A percentile compares a stretch with the other conserved stretches of the same genome.
Evolutionary conservation across 2,888 invertebrate species (phyloP).

Genomic region (Drosophila pseudotakahashii): DNA sequence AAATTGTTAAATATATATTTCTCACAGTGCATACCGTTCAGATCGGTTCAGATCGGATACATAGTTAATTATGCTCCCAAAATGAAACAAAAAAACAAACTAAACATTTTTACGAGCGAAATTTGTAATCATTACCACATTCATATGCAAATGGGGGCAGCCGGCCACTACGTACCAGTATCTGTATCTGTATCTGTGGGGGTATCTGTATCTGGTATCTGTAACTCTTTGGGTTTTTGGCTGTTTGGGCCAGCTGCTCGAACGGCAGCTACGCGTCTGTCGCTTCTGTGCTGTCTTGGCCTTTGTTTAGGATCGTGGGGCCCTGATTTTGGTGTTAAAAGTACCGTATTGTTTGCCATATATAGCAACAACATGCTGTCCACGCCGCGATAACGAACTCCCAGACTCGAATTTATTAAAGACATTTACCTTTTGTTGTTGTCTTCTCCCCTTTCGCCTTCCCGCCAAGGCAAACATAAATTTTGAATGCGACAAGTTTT

Average conservation of each 20-base stretch:
- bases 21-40: background rate
- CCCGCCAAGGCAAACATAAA: conserved; percentile 65
- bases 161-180: conserved; percentile 44
- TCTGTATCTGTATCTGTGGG: conserved; percentile 23
- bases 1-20: background rate
- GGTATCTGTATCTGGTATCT: conserved; percentile 30
- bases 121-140: conserved; percentile 80
- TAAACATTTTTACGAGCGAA: conserved; percentile 80
- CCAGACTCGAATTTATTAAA: conserved; percentile 71
- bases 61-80: conserved; percentile 71
- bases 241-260: conserved; percentile 66
- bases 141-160: conserved; percentile 73
- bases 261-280: conserved; percentile 73
- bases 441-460: conserved; percentile 16
- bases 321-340: conserved; percentile 74
- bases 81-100: conserved; percentile 59
- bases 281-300: conserved; percentile 80
- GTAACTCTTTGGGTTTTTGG: conserved; percentile 3
- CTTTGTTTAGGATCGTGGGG: conserved; percentile 54
- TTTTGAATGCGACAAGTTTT: conserved; percentile 67
- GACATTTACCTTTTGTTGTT: conserved; percentile 27
- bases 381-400: conserved; percentile 57
- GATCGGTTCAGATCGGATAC: conserved; percentile 50
- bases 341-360: conserved; percentile 79
- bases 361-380: conserved; percentile 69